A percentile compares a stretch with the other conserved stretches of the same genome.
phyloP scores from a whole-genome alignment of 2,797 vertebrate genomes.

The Chelonia mydas region DNA sequence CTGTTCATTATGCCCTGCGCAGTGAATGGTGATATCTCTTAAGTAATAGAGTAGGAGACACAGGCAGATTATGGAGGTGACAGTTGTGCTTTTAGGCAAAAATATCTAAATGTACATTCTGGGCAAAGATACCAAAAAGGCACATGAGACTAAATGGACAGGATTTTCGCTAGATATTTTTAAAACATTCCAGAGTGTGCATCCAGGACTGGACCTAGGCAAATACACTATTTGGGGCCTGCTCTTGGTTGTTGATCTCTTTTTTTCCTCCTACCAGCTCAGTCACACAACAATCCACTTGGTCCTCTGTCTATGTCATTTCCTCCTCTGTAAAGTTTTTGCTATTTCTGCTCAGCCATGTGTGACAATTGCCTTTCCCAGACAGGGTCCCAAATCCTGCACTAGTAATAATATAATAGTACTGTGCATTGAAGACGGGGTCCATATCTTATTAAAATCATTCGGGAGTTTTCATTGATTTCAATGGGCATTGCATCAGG shows the following conservation, averaged over 20 bases:
- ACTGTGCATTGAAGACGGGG: not conserved
- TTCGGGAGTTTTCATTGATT: not conserved
- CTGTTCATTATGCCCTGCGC: not conserved
- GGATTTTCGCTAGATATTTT: not conserved
- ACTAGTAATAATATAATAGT: not conserved
- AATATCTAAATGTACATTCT: not conserved
- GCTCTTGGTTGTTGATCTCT: accelerated
- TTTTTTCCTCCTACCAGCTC: not conserved
- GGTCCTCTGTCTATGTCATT: not conserved
- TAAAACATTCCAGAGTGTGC: not conserved
- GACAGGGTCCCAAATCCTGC: not conserved
- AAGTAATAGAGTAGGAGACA: not conserved
- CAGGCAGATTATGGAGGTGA: not conserved
- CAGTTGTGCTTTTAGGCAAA: not conserved
- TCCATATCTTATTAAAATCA: not conserved
- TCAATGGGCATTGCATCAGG: not conserved
- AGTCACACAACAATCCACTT: not conserved
- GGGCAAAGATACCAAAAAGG: not conserved
- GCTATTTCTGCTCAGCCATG: not conserved
- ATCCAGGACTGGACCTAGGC: not conserved
- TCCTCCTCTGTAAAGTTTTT: not conserved
- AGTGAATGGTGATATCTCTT: not conserved
- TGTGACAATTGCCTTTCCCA: not conserved
- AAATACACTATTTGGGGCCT: not conserved
- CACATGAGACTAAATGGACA: not conserved